Evolutionary conservation across 2,888 invertebrate genomes (phyloP).

Genomic region (Caenorhabditis japonica): DNA sequence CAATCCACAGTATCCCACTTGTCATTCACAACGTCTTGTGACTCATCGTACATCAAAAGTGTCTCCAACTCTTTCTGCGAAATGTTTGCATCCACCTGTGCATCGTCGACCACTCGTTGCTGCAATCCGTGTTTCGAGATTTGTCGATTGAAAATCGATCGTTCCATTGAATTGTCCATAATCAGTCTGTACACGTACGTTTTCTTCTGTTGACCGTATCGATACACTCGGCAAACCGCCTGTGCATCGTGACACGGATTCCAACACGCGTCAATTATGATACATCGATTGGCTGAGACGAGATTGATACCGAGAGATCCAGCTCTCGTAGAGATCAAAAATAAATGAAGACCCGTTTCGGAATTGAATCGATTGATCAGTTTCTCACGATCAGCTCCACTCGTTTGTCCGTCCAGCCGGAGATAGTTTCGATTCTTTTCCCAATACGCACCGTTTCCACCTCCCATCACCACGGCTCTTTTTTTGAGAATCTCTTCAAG

Average conservation of each 20-base stretch:
- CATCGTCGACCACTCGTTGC: slow-evolving; percentile 94
- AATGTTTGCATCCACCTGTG: slow-evolving; percentile 89
- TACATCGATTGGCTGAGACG: slow-evolving; percentile 91
- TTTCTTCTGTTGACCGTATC: slow-evolving; percentile 91
- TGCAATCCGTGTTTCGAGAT: slow-evolving; percentile 98
- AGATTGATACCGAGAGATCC: slow-evolving; percentile 88
- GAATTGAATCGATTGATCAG: slow-evolving; percentile 95
- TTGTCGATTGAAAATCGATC: slow-evolving; percentile 97
- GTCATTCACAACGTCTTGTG: slow-evolving; percentile 51
- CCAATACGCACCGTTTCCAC: slow-evolving; percentile 81
- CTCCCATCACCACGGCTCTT: slow-evolving; percentile 80
- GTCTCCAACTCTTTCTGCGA: slow-evolving; percentile 82
- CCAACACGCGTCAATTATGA: slow-evolving; percentile 98
- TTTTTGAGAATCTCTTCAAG: slow-evolving; percentile 92
- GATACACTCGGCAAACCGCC: slow-evolving; percentile 90
- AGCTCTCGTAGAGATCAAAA: slow-evolving; percentile 89
- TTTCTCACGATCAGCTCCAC: slow-evolving; percentile 92
- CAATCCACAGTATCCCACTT: slow-evolving; percentile 56
- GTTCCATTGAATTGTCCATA: slow-evolving; percentile 95
- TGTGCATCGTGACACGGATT: slow-evolving; percentile 90
- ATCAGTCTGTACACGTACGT: slow-evolving; percentile 96
- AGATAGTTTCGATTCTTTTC: slow-evolving; percentile 89
- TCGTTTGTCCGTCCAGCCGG: slow-evolving; percentile 94
- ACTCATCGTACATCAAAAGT: slow-evolving; percentile 79
- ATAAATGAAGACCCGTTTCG: slow-evolving; percentile 88